A percentile compares a stretch with the other conserved stretches of the same genome.
phyloP scores from a whole-genome alignment of 1,140 invertebrate species.

The Aporrectodea caliginosa region DNA sequence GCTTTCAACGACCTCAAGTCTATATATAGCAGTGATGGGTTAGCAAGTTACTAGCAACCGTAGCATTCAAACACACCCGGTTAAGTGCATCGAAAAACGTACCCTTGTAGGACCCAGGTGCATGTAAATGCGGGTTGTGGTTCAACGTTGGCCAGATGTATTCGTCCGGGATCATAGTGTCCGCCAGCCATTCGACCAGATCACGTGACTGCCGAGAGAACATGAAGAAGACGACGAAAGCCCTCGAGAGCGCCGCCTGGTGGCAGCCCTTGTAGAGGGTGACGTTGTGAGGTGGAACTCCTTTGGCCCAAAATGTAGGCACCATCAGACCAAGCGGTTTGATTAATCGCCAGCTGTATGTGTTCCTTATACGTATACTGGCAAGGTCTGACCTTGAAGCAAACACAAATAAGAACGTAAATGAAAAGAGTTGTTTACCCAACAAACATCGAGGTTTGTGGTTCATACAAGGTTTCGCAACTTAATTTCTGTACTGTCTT shows the following conservation, averaged over 20 bases:
- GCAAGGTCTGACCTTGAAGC: no score
- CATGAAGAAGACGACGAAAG: slow-evolving; percentile 27
- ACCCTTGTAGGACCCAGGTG: slow-evolving; percentile 34
- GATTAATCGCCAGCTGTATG: not conserved
- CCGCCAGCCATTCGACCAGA: slow-evolving; percentile 28
- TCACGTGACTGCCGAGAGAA: slow-evolving; percentile 24
- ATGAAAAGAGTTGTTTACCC: no score
- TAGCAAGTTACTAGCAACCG: no score
- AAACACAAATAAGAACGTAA: no score
- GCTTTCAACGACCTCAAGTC: no score
- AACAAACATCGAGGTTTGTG: no score
- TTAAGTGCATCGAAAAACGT: no score
- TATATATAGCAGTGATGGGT: no score
- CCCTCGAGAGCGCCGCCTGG: slow-evolving; percentile 24
- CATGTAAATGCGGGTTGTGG: slow-evolving; percentile 34
- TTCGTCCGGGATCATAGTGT: slow-evolving; percentile 28
- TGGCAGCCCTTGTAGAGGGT: slow-evolving; percentile 30
- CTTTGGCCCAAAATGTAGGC: not conserved
- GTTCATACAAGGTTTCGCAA: no score
- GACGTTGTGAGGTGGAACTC: slow-evolving; percentile 15
- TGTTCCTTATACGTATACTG: no score
- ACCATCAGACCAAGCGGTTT: not conserved
- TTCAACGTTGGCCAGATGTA: slow-evolving; percentile 36
- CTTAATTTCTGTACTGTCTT: no score
- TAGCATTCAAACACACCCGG: no score